Base-by-base conservation (phyloP, 2,888 invertebrate species). In the Epiblema foenella region DNA sequence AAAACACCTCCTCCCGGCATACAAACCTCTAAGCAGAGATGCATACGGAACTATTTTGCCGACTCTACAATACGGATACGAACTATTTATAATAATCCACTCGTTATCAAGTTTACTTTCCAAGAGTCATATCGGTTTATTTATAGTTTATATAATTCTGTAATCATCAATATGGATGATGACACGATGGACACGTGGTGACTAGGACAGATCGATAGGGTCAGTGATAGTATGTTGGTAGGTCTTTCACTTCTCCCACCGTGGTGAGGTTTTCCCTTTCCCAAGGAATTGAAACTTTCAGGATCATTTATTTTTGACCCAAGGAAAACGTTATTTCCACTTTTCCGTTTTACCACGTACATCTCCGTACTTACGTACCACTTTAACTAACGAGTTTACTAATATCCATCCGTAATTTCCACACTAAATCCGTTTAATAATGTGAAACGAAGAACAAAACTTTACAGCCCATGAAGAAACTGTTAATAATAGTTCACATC, bases 401-500 rank as follows among this genome's bases (percentile, higher is more conserved):
- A 8, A 8, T 24, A 58, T 20, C 20, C 20, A 15, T n/a, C 18
- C 42, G 42, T 42, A 20, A 51, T 33, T 33, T 49, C 24, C 46
- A 17, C 5, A 60, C 60, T 2, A 29, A 60, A 59, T 59, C 29
- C 60, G 29, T 33, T 63, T 63, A 63, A 52, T n/a, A 37, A 63
- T 63, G 63, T 63, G 63, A 52, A 63, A 63, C 37, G 63, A 37
- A 63, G 11, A 63, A 39, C 51, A 63, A 51, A 63, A 51, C 52
- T 63, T 63, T 63, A 52, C 63, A 63, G 62, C 10, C 18, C 51
- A 51, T 52, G 51, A 37, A 62, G 62, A 51, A 51, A 62, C 62
- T 17, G 46, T 60, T 46, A 51, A 52, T n/a, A 63, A 52, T 52
- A 52, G 63, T 63, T 63, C 63, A 63, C 63, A 63, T 52, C 63